Conservation (phyloP, 2,797 vertebrate species). For the Eremophila alpestris region DNA sequence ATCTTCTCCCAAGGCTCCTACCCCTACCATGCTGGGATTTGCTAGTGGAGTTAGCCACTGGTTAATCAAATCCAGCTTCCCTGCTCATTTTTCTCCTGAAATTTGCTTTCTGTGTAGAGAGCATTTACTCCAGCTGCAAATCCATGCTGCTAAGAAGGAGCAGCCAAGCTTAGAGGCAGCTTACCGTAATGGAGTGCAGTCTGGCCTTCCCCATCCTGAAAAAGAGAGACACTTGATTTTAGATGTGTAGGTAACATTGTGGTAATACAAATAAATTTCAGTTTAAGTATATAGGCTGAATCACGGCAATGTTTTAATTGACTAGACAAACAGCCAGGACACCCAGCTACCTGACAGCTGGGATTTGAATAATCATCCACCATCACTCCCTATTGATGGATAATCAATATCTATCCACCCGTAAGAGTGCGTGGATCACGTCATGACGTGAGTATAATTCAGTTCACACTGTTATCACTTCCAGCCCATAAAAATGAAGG, state of each 20-base stretch:
- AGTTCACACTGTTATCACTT: constrained; percentile 9
- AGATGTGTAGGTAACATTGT: not conserved
- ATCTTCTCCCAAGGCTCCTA: not conserved
- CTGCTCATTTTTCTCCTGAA: not conserved
- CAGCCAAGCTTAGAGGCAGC: constrained; percentile 46
- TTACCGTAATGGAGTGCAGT: constrained; percentile 98
- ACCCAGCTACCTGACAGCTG: not conserved
- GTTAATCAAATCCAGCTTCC: not conserved
- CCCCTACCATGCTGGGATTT: not conserved
- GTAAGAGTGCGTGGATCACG: not conserved
- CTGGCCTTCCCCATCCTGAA: constrained; percentile 95
- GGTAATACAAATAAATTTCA: not conserved
- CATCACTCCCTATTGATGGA: constrained; percentile 6
- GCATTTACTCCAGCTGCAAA: not conserved
- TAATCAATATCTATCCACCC: constrained; percentile 6
- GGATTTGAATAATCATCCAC: constrained; percentile 17
- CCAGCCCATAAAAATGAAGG: constrained; percentile 39
- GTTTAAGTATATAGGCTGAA: not conserved
- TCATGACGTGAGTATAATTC: constrained; percentile 10
- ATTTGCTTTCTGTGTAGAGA: not conserved
- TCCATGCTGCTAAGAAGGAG: not conserved
- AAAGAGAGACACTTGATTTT: constrained; percentile 64
- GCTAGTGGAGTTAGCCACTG: not conserved
- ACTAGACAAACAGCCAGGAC: constrained; percentile 8
- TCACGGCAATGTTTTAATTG: not conserved